phyloP scores from a whole-genome alignment of 2,888 invertebrate species.

The Drosophila emarginata region DNA sequence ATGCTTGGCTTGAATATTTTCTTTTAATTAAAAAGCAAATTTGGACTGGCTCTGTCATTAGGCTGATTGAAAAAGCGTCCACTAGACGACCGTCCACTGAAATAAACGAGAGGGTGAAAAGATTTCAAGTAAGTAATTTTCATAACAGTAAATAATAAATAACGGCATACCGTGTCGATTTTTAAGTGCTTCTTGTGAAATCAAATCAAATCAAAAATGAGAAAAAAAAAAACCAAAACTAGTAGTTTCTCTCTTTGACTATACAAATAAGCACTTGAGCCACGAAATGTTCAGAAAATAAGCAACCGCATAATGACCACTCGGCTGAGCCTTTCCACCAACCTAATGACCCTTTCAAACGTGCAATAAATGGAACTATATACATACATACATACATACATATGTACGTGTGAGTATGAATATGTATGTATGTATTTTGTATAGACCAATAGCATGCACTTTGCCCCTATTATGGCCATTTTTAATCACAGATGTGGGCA shows the following conservation, averaged over 20 bases:
- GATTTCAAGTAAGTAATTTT: constrained; percentile 66
- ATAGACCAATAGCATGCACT: constrained; percentile 72
- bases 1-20: constrained; percentile 49
- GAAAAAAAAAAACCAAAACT: constrained; percentile 27
- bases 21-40: constrained; percentile 75
- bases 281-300: constrained; percentile 67
- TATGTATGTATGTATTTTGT: constrained; percentile 52
- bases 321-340: neutral
- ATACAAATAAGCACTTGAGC: constrained; percentile 70
- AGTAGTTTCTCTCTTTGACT: neutral
- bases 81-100: neutral
- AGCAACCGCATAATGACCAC: constrained; percentile 72
- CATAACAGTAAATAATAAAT: constrained; percentile 67
- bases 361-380: neutral
- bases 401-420: no score
- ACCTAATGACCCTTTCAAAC: constrained; percentile 13
- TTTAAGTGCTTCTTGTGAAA: constrained; percentile 73
- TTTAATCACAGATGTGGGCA: constrained; percentile 69
- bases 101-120: neutral
- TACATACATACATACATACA: neutral
- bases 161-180: constrained; percentile 69
- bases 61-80: constrained; percentile 61
- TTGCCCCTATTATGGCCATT: constrained; percentile 71
- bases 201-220: constrained; percentile 26
- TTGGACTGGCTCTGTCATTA: constrained; percentile 62